phyloP scores from a whole-genome alignment of 1,140 invertebrate species.

The Drosophila lowei region DNA sequence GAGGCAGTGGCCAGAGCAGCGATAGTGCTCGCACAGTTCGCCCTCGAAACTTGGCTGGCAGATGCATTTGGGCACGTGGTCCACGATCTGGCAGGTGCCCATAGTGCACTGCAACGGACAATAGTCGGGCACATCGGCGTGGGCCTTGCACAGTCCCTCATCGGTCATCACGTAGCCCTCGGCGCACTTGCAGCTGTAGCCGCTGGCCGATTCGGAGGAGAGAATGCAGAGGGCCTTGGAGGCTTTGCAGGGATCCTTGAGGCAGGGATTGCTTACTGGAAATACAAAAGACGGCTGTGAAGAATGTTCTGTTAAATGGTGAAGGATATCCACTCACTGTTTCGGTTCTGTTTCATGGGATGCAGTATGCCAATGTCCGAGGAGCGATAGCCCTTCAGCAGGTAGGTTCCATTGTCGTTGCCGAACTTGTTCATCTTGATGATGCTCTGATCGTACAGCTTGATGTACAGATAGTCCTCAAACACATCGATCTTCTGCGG shows the following conservation, averaged over 20 bases:
- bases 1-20: conserved; percentile 86
- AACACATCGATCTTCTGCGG: conserved; percentile 90
- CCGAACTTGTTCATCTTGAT: conserved; percentile 90
- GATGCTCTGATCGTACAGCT: conserved; percentile 87
- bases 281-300: background rate
- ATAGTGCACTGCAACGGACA: conserved; percentile 83
- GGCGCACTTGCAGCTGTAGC: conserved; percentile 87
- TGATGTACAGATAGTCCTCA: conserved; percentile 88
- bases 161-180: conserved; percentile 84
- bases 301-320: no score
- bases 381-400: conserved; percentile 85
- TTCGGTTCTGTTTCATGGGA: conserved; percentile 86
- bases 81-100: conserved; percentile 85
- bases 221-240: conserved; percentile 86
- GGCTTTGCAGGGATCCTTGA: conserved; percentile 84
- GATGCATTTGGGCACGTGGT: conserved; percentile 84
- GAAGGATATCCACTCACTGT: conserved; percentile 74
- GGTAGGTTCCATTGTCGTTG: conserved; percentile 84
- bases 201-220: conserved; percentile 75
- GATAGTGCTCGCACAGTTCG: conserved; percentile 86
- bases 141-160: conserved; percentile 61
- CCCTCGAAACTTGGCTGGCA: conserved; percentile 87
- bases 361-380: conserved; percentile 88
- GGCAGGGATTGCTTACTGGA: conserved; percentile 83
- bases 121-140: conserved; percentile 69